phyloP scores from a whole-genome alignment of 2,888 invertebrate genomes.

The Chloromyia formosa region DNA sequence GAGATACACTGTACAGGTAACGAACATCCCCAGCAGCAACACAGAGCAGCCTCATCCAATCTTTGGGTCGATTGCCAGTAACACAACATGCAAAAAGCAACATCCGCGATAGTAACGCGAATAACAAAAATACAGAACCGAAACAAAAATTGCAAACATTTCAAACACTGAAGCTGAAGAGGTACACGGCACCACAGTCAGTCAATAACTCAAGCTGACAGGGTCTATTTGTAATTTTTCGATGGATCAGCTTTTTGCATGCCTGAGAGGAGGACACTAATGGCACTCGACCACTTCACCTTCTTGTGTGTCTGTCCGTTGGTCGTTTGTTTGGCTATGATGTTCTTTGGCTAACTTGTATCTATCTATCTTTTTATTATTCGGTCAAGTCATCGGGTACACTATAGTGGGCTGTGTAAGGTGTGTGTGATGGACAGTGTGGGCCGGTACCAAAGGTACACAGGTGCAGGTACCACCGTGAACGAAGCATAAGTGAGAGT shows the following conservation, averaged over 20 bases:
- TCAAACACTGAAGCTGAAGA: constrained; percentile 1
- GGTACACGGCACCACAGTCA: constrained; percentile 19
- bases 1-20: too few species aligned
- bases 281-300: constrained; percentile 38
- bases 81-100: neutral
- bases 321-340: constrained; percentile 35
- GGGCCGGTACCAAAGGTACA: too few species aligned
- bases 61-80: neutral
- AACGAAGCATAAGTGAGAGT: too few species aligned
- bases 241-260: constrained; percentile 45
- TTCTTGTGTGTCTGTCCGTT: neutral
- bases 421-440: too few species aligned
- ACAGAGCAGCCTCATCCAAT: too few species aligned
- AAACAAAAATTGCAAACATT: constrained; percentile 33
- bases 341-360: constrained; percentile 29
- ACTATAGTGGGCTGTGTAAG: too few species aligned
- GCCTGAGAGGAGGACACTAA: constrained; percentile 45
- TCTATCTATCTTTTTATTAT: neutral
- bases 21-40: too few species aligned
- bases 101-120: neutral
- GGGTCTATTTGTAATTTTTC: constrained; percentile 49
- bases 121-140: neutral
- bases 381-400: constrained; percentile 24
- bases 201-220: constrained; percentile 48
- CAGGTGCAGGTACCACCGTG: too few species aligned